Base-by-base conservation (phyloP, 2,113 vertebrate species). In the Saccopteryx bilineata region DNA sequence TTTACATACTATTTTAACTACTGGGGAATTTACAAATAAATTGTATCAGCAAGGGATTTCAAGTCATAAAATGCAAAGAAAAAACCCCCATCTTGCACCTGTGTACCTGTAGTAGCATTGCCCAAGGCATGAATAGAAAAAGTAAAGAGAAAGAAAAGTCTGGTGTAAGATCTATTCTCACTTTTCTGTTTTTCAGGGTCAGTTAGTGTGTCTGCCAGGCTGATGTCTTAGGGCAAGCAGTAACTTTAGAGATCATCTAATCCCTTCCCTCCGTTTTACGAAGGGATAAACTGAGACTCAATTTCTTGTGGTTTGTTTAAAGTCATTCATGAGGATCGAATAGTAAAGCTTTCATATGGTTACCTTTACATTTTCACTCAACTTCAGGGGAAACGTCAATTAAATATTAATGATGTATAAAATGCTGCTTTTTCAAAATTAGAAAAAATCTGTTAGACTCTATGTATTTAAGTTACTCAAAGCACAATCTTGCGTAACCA, bases 251-350 rank as follows among this genome's bases (percentile, higher is more conserved):
- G 13, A 86, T 46, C 69, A 31, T 80, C n/a, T 26, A 52, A 78
- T 72, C 46, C 19, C 78, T 85, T 76, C 28, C 39, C 23, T 46
- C 24, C 23, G 23, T 74, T 92, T 96, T 85, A 71, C 48, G 91
- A 81, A 91, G 28, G 15, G 17, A 5, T 14, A 88, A 92, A 91
- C 1, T 48, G 14, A 90, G 26, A 66, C 15, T 24, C 60, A 61
- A n/a, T 21, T 95, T 91, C 87, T 56, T 79, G 6, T 89, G 24
- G 28, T 33, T 87, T 75, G 63, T 50, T 83, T 60, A 65, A 39
- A 9, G 21, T 54, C 50, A 60, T 17, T 83, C 33, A 81, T 23
- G 9, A 89, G 19, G 6, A 88, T 63, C 56, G 94, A 84, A 31
- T 31, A 81, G 50, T 74, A 92, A 52, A 56, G 60, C 18, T 39